Evolutionary conservation across 1,140 invertebrate genomes (phyloP).

Genomic region (Conus betulinus): DNA sequence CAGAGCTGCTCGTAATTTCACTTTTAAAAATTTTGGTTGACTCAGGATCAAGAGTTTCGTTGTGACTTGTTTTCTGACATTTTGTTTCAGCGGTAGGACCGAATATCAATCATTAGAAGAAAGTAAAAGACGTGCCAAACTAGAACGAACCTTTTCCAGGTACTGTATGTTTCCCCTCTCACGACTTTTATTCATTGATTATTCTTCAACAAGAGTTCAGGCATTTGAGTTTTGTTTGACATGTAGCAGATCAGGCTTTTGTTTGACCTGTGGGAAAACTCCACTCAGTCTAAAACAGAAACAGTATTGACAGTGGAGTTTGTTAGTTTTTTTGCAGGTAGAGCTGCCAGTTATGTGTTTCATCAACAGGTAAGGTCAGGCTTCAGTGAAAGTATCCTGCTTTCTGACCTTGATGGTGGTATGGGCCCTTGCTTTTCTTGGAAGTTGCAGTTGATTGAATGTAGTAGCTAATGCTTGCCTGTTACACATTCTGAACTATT

Average conservation of each 20-base stretch:
- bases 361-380: background rate
- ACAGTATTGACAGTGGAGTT: too few relatives aligned
- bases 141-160: constrained; percentile 86
- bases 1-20: background rate
- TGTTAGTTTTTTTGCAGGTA: too few relatives aligned
- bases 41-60: background rate
- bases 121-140: constrained; percentile 83
- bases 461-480: background rate
- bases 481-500: background rate
- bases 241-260: too few relatives aligned
- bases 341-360: background rate
- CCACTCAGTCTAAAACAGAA: too few relatives aligned
- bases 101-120: constrained; percentile 96
- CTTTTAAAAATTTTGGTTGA: background rate
- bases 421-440: background rate
- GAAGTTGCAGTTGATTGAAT: background rate
- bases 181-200: background rate
- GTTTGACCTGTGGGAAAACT: too few relatives aligned
- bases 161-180: constrained; percentile 45
- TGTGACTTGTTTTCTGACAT: constrained; percentile 20
- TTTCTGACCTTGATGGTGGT: background rate
- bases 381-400: background rate
- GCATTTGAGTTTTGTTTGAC: too few relatives aligned
- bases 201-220: too few relatives aligned
- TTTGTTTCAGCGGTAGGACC: constrained; percentile 84